Evolutionary conservation across 2,888 invertebrate genomes (phyloP).

Genomic region (Frankliniella intonsa): DNA sequence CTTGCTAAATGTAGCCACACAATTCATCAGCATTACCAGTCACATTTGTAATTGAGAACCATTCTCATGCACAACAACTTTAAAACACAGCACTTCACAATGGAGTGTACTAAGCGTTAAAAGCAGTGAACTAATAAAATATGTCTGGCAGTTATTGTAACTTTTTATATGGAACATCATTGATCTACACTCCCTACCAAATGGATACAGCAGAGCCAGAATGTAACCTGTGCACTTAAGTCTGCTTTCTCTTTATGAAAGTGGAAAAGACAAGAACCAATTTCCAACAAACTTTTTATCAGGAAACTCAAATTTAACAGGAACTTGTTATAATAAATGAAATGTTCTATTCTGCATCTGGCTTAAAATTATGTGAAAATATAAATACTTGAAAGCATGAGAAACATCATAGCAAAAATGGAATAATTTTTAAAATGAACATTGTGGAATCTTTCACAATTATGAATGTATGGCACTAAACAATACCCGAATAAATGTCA

Average conservation of each 20-base stretch:
- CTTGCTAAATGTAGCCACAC: slow-evolving; percentile 18
- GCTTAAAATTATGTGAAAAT: slow-evolving; percentile 7
- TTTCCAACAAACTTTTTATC: no score
- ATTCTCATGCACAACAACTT: background rate
- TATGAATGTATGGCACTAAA: slow-evolving; percentile 10
- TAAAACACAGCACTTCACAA: background rate
- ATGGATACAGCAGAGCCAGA: no score
- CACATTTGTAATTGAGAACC: background rate
- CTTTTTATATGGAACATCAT: background rate
- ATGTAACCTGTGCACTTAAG: no score
- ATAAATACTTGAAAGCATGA: slow-evolving; percentile 8
- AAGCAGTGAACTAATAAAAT: slow-evolving; percentile 23
- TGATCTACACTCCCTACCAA: background rate
- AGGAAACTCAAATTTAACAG: background rate
- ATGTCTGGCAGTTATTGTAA: slow-evolving; percentile 6
- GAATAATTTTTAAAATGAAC: slow-evolving; percentile 17
- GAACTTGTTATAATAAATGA: slow-evolving; percentile 1
- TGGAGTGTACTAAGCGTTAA: slow-evolving; percentile 9
- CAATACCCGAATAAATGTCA: slow-evolving; percentile 7
- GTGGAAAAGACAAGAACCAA: no score
- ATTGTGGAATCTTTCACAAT: background rate
- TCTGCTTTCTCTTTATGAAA: no score
- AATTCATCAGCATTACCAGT: background rate
- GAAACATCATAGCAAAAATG: background rate
- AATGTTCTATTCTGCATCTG: background rate